A percentile compares a stretch with the other conserved stretches of the same genome.
phyloP scores from a whole-genome alignment of 2,888 invertebrate species.

The Epinotia bilunana region DNA sequence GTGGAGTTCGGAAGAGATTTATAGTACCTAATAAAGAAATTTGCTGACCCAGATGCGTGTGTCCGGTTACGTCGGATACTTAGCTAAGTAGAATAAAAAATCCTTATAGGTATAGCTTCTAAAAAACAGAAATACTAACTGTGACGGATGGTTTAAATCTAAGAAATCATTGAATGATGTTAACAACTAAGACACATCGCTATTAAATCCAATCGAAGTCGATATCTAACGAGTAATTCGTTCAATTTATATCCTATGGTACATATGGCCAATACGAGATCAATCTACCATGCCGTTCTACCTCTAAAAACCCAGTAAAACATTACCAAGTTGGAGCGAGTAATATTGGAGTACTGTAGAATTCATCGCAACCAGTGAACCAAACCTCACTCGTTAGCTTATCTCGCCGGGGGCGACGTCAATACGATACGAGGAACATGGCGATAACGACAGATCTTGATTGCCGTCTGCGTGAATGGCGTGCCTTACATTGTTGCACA shows the following conservation, averaged over 20 bases:
- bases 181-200: not conserved
- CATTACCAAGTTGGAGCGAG: not conserved
- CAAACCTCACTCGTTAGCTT: not conserved
- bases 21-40: constrained; percentile 40
- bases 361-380: not conserved
- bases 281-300: too few relatives aligned
- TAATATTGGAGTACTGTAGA: not conserved
- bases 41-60: constrained; percentile 30
- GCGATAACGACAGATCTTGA: constrained; percentile 23
- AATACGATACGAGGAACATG: constrained; percentile 25
- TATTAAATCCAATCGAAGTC: not conserved
- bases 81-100: not conserved
- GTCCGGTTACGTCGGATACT: constrained; percentile 1
- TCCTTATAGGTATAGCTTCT: not conserved
- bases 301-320: not conserved
- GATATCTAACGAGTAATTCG: too few relatives aligned
- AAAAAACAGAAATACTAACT: too few relatives aligned
- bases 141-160: too few relatives aligned
- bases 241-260: too few relatives aligned
- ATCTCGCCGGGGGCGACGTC: constrained; percentile 10
- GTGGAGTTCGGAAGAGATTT: constrained; percentile 39
- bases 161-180: not conserved
- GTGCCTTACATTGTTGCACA: constrained; percentile 30
- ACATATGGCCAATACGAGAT: too few relatives aligned
- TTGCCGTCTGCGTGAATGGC: constrained; percentile 17